Evolutionary conservation across 2,888 invertebrate species (phyloP).

Genomic region (Ormia ochracea): DNA sequence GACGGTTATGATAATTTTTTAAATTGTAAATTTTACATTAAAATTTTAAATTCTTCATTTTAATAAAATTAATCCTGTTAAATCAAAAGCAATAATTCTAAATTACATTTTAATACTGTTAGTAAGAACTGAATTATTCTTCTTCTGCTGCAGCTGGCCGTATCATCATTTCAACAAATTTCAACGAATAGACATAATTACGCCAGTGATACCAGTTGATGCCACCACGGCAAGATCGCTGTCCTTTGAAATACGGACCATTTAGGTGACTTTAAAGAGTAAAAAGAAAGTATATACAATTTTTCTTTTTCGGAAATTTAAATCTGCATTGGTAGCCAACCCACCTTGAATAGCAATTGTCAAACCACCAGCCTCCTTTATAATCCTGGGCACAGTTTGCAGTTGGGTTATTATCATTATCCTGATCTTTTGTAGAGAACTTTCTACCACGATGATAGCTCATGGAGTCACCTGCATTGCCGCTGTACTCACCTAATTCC

Average conservation of each 20-base stretch:
- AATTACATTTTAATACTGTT: not conserved
- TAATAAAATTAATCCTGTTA: not conserved
- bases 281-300: not conserved
- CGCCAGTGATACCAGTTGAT: slow-evolving; percentile 52
- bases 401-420: slow-evolving; percentile 39
- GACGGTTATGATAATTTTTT: too few species aligned
- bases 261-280: slow-evolving; percentile 33
- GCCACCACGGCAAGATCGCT: slow-evolving; percentile 21
- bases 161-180: slow-evolving; percentile 46
- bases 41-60: too few species aligned
- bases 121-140: not conserved
- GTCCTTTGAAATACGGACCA: slow-evolving; percentile 30
- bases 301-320: too few species aligned
- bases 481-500: slow-evolving; percentile 37
- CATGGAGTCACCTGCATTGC: slow-evolving; percentile 43
- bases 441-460: slow-evolving; percentile 28
- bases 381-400: slow-evolving; percentile 36
- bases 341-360: slow-evolving; percentile 45
- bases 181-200: slow-evolving; percentile 39
- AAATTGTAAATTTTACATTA: too few species aligned
- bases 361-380: slow-evolving; percentile 47
- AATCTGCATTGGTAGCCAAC: too few species aligned
- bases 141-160: not conserved
- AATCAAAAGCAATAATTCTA: not conserved
- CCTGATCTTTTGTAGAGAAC: slow-evolving; percentile 45